phyloP scores from a whole-genome alignment of 2,113 vertebrate genomes.

The Phrynocephalus versicolor region DNA sequence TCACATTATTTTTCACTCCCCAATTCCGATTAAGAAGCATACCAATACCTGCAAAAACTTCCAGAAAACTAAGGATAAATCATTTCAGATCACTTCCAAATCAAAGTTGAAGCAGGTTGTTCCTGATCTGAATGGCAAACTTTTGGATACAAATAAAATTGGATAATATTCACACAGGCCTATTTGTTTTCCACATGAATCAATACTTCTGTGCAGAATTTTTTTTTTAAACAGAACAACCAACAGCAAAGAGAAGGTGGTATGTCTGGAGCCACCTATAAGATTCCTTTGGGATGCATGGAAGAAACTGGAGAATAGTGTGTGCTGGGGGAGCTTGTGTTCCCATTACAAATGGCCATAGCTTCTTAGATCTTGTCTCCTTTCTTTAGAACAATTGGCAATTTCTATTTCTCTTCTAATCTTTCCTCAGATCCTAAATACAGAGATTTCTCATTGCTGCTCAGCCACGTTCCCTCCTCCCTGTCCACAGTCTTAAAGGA shows the following conservation, averaged over 20 bases:
- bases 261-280: background rate
- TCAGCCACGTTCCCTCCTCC: background rate
- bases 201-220: background rate
- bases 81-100: no score
- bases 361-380: background rate
- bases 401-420: background rate
- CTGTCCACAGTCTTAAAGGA: background rate
- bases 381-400: background rate
- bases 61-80: no score
- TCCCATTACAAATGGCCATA: background rate
- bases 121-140: no score
- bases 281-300: background rate
- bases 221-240: no score
- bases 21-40: no score
- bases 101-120: no score
- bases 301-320: no score
- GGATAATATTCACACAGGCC: no score
- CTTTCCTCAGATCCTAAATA: background rate
- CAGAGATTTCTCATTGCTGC: background rate
- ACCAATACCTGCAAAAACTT: no score
- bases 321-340: background rate
- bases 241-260: background rate
- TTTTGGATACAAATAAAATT: no score
- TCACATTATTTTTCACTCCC: no score
- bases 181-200: background rate